Percentiles rank a stretch among this genome's conserved stretches.
Evolutionary conservation across 2,888 invertebrate species (phyloP).

Genomic region (Shargacucullia verbasci): DNA sequence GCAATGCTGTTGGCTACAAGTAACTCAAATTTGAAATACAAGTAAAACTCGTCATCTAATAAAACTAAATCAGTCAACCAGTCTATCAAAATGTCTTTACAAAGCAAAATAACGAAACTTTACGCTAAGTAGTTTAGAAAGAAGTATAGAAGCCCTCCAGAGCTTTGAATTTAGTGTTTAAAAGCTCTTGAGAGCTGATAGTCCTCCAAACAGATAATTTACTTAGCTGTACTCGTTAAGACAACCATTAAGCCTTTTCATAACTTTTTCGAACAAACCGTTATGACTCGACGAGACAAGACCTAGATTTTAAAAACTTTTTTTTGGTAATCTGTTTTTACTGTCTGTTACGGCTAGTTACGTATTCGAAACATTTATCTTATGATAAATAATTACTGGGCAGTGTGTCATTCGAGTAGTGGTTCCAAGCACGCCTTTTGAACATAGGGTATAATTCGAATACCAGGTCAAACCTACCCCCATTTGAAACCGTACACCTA

Average conservation of each 20-base stretch:
- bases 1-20: too few relatives aligned
- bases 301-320: conserved; percentile 1
- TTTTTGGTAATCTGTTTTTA: not conserved
- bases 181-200: conserved; percentile 25
- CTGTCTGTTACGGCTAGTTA: too few relatives aligned
- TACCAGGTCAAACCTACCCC: too few relatives aligned
- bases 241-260: conserved; percentile 25
- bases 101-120: conserved; percentile 34
- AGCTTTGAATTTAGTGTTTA: conserved; percentile 25
- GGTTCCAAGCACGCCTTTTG: too few relatives aligned
- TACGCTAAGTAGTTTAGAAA: conserved; percentile 25
- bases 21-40: too few relatives aligned
- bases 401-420: too few relatives aligned
- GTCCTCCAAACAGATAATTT: conserved; percentile 32
- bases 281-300: conserved; percentile 7
- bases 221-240: conserved; percentile 21
- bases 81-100: conserved; percentile 13
- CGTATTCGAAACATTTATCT: too few relatives aligned
- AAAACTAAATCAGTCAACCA: conserved; percentile 8
- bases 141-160: conserved; percentile 14
- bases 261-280: conserved; percentile 29
- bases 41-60: not conserved
- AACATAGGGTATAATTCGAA: too few relatives aligned
- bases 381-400: too few relatives aligned
- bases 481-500: too few relatives aligned